These are phyloP conservation scores for Vombatus ursinus DNA, from an alignment of 2,113 vertebrate species.

Conservation along the genomic window DNA sequence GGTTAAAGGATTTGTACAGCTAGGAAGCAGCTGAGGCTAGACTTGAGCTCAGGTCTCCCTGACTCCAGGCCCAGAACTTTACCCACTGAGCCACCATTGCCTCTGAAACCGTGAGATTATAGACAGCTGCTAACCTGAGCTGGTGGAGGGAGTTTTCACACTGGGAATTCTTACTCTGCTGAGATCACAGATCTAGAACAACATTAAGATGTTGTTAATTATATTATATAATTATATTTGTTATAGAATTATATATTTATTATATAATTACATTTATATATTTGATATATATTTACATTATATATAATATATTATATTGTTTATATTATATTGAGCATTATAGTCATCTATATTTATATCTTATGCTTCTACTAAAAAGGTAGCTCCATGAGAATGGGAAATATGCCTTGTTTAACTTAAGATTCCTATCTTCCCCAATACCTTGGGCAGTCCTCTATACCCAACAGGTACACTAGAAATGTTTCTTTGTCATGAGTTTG, in stretches of 20 bases:
- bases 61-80: not conserved
- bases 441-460: not conserved
- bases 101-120: not conserved
- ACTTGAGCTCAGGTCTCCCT: not conserved
- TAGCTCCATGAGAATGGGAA: not conserved
- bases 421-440: not conserved
- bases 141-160: not conserved
- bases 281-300: no score
- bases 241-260: no score
- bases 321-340: not conserved
- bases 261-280: no score
- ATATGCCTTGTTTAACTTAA: not conserved
- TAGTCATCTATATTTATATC: not conserved
- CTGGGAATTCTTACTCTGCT: not conserved
- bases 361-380: not conserved
- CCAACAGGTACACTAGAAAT: not conserved
- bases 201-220: not conserved
- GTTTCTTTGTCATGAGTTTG: not conserved
- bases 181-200: not conserved
- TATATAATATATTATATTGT: no score
- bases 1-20: not conserved
- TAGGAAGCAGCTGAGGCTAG: not conserved
- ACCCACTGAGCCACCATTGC: not conserved
- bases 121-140: not conserved
- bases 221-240: no score